Conservation (phyloP, 2,113 vertebrate species). For the Ptychochromis oligacanthus region DNA sequence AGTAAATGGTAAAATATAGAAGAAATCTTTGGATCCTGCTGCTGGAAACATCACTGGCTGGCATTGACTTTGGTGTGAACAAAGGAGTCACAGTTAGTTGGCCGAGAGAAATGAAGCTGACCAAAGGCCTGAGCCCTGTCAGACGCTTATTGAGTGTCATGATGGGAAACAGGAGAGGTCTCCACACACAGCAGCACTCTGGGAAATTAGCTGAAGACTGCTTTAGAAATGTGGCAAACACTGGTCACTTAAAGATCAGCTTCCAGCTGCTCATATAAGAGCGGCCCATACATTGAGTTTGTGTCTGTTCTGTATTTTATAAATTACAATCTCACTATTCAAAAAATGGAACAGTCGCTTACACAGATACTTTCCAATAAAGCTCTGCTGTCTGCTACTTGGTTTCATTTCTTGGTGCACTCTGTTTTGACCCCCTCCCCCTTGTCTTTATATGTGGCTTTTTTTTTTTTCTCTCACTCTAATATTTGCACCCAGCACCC, state of each 20-base stretch:
- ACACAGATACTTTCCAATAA: constrained; percentile 4
- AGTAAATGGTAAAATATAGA: neutral
- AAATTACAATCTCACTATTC: neutral
- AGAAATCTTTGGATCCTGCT: neutral
- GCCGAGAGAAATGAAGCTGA: constrained; percentile 36
- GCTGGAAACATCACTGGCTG: constrained; percentile 8
- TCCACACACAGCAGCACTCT: constrained; percentile 31
- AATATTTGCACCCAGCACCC: constrained; percentile 29
- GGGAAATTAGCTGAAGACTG: constrained; percentile 26
- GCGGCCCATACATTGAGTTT: neutral
- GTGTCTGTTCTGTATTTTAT: neutral
- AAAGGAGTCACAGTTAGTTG: constrained; percentile 25
- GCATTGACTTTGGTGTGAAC: constrained; percentile 6
- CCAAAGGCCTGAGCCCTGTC: constrained; percentile 40
- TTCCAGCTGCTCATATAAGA: constrained; percentile 25
- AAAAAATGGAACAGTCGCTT: neutral
- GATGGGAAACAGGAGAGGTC: constrained; percentile 51
- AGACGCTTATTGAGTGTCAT: constrained; percentile 42
- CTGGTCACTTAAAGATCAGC: neutral
- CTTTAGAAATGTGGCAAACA: constrained; percentile 3
- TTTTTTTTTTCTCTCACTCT: constrained; percentile 15
- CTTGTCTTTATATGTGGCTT: neutral
- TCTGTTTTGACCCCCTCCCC: neutral
- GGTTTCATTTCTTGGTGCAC: constrained; percentile 10
- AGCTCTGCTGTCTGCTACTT: constrained; percentile 9